Evolutionary conservation across 2,797 vertebrate genomes (phyloP).

Genomic region (Graptemys geographica): DNA sequence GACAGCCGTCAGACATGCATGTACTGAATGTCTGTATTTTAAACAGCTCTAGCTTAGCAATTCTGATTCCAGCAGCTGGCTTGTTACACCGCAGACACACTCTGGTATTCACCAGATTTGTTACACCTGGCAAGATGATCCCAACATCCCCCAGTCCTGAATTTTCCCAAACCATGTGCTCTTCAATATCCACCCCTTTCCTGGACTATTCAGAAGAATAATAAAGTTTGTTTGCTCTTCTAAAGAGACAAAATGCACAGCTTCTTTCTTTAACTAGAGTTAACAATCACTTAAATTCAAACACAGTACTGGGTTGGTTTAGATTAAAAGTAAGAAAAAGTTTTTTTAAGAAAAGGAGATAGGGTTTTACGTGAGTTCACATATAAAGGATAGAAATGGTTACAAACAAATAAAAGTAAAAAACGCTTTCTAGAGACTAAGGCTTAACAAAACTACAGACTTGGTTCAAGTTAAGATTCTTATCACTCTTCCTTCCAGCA

Average conservation of each 20-base stretch:
- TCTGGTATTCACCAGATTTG: background rate
- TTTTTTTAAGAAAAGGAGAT: too few species aligned
- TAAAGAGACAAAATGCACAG: background rate
- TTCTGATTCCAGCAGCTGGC: background rate
- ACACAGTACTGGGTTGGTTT: background rate
- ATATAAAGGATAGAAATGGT: background rate
- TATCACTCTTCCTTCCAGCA: too few species aligned
- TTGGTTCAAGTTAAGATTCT: background rate
- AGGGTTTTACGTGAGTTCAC: background rate
- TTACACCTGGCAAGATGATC: background rate
- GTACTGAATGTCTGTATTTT: background rate
- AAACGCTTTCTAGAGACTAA: background rate
- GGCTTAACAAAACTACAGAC: background rate
- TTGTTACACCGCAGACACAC: background rate
- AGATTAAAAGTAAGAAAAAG: background rate
- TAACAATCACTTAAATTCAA: background rate
- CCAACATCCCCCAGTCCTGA: background rate
- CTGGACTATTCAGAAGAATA: background rate
- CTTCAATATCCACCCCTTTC: background rate
- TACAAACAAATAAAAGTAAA: background rate
- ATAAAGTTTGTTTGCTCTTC: background rate
- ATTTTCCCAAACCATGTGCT: background rate
- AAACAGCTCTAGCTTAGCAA: background rate
- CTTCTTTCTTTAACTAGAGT: background rate
- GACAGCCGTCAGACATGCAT: background rate